phyloP scores from a whole-genome alignment of 1,140 invertebrate genomes.

The Chrysomallon squamiferum region DNA sequence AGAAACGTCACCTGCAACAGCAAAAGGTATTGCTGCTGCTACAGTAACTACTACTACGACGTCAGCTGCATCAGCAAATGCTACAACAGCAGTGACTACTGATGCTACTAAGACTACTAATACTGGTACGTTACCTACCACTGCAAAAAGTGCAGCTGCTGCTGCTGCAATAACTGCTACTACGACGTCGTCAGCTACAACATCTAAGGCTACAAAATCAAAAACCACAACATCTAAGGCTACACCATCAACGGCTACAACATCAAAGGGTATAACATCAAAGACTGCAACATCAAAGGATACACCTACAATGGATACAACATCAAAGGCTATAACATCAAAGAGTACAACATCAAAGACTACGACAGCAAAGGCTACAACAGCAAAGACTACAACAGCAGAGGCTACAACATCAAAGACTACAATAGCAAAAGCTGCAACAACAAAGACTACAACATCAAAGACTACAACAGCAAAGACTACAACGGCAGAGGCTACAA shows the following conservation, averaged over 20 bases:
- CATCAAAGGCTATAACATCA: neutral
- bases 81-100: conserved; percentile 1
- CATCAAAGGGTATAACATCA: neutral
- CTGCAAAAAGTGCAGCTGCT: conserved; percentile 8
- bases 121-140: conserved; percentile 2
- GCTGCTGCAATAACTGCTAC: conserved; percentile 12
- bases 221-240: conserved; percentile 1
- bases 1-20: neutral
- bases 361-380: neutral
- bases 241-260: neutral
- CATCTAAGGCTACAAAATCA: conserved; percentile 7
- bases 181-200: conserved; percentile 9
- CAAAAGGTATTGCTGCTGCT: conserved; percentile 3
- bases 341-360: neutral
- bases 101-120: conserved; percentile 13
- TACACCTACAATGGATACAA: neutral
- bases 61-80: neutral
- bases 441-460: conserved; percentile 18
- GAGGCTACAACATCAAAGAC: too few relatives aligned
- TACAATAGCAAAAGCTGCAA: conserved; percentile 19
- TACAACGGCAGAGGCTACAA: conserved; percentile 20
- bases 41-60: conserved; percentile 11
- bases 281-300: neutral
- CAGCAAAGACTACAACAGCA: conserved; percentile 16
- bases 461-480: conserved; percentile 17